phyloP scores from a whole-genome alignment of 2,888 invertebrate species.

The Caenorhabditis macrosperma region DNA sequence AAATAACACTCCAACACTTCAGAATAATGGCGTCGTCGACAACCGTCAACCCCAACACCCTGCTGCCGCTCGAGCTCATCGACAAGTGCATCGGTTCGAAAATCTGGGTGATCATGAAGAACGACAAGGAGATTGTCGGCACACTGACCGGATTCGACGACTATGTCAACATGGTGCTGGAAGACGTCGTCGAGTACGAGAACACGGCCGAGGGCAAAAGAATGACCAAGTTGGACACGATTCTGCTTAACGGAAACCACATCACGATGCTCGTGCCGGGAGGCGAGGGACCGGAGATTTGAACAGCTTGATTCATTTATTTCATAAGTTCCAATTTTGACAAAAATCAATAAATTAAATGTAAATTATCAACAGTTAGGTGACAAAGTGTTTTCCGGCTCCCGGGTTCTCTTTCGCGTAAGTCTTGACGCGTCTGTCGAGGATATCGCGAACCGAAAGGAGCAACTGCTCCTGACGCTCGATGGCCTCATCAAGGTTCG shows the following conservation, averaged over 20 bases:
- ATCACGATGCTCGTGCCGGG: slow-evolving; percentile 89
- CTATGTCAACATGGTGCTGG: slow-evolving; percentile 79
- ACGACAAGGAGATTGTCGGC: slow-evolving; percentile 99
- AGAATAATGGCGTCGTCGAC: slow-evolving; percentile 59
- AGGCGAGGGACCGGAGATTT: slow-evolving; percentile 79
- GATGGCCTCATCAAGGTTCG: slow-evolving; percentile 48
- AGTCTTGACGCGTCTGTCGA: not conserved
- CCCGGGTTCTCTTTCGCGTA: slow-evolving; percentile 11
- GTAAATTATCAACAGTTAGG: slow-evolving; percentile 13
- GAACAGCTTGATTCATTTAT: slow-evolving; percentile 18
- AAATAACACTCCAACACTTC: not conserved
- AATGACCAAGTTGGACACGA: slow-evolving; percentile 92
- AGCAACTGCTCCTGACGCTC: slow-evolving; percentile 46
- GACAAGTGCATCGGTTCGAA: slow-evolving; percentile 99
- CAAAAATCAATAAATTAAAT: slow-evolving; percentile 2
- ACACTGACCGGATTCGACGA: slow-evolving; percentile 86
- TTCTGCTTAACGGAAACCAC: slow-evolving; percentile 97
- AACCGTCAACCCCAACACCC: slow-evolving; percentile 70
- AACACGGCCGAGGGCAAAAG: slow-evolving; percentile 93
- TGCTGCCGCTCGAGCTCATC: slow-evolving; percentile 87
- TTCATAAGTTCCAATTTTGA: slow-evolving; percentile 2
- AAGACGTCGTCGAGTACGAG: slow-evolving; percentile 83
- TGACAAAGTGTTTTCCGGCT: slow-evolving; percentile 45
- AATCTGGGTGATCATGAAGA: slow-evolving; percentile 99
- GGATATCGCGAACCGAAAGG: not conserved